Evolutionary conservation across 1,140 invertebrate species (phyloP).

Genomic region (Zaprionus kolodkinae): DNA sequence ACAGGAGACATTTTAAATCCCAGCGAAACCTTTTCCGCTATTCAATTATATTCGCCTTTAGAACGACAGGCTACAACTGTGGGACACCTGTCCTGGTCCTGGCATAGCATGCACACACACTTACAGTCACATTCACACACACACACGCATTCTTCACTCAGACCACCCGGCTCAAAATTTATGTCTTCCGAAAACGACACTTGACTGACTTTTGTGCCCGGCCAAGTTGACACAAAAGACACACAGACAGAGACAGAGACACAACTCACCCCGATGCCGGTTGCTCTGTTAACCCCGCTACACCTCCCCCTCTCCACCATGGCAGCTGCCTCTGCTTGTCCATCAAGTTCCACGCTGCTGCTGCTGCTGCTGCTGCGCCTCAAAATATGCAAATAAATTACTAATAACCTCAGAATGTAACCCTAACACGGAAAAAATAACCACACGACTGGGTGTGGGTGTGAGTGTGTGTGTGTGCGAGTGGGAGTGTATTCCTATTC

Average conservation of each 20-base stretch:
- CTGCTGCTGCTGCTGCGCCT: conserved; percentile 40
- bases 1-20: conserved; percentile 39
- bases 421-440: conserved; percentile 71
- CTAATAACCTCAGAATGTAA: conserved; percentile 80
- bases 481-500: conserved; percentile 59
- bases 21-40: conserved; percentile 50
- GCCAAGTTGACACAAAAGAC: conserved; percentile 59
- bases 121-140: background rate
- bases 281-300: background rate
- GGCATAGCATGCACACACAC: background rate
- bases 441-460: background rate
- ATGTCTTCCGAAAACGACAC: conserved; percentile 76
- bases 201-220: conserved; percentile 72
- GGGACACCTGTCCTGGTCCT: conserved; percentile 44
- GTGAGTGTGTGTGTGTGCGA: background rate
- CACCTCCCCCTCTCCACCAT: background rate
- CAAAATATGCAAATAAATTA: conserved; percentile 82
- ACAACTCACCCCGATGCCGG: conserved; percentile 5
- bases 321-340: conserved; percentile 54
- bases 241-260: conserved; percentile 19
- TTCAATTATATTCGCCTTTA: conserved; percentile 52
- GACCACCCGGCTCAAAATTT: conserved; percentile 66
- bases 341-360: conserved; percentile 47
- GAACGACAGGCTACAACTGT: conserved; percentile 16
- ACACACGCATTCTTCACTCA: background rate